phyloP scores from a whole-genome alignment of 2,797 vertebrate genomes.

The Chiloscyllium punctatum region DNA sequence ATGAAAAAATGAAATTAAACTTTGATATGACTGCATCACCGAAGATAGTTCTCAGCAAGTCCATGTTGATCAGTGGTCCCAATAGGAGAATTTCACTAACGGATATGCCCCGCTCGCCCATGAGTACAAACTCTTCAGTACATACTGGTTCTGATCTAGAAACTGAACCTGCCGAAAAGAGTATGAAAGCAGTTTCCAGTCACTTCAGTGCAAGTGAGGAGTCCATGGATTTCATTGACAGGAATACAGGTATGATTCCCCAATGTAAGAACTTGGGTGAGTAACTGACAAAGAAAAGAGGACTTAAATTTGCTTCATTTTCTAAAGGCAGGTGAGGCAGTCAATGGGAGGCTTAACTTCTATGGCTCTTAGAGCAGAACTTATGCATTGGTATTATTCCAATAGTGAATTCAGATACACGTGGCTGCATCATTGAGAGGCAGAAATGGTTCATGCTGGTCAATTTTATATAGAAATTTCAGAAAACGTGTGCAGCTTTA shows the following conservation, averaged over 20 bases:
- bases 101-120: constrained; percentile 91
- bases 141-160: constrained; percentile 94
- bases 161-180: constrained; percentile 76
- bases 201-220: constrained; percentile 94
- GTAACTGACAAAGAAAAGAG: background rate
- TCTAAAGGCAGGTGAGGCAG: background rate
- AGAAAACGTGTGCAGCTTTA: background rate
- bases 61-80: constrained; percentile 68
- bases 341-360: background rate
- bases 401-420: background rate
- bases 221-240: constrained; percentile 91
- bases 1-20: constrained; percentile 89
- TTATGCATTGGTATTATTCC: background rate
- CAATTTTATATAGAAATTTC: background rate
- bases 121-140: constrained; percentile 94
- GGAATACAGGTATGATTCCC: constrained; percentile 60
- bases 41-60: constrained; percentile 86
- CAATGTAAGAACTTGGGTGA: background rate
- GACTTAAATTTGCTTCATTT: background rate
- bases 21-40: constrained; percentile 94
- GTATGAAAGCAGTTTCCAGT: constrained; percentile 68
- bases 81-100: constrained; percentile 81
- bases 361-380: background rate
- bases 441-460: background rate
- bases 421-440: constrained; percentile 8